Conservation (phyloP, 2,888 invertebrate genomes). For the Coremacera marginata region DNA sequence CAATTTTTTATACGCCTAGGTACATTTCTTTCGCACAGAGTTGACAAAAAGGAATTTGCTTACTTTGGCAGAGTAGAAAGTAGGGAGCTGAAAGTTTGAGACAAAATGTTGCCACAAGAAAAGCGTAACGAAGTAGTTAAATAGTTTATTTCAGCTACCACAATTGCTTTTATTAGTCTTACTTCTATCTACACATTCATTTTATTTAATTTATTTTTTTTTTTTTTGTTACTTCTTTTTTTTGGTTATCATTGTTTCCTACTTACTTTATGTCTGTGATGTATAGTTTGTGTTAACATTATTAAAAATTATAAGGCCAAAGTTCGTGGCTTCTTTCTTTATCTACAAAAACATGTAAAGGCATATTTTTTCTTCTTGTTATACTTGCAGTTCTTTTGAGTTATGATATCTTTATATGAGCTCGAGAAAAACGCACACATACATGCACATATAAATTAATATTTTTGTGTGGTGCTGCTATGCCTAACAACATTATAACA, state of each 20-base stretch:
- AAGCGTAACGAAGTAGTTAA: too few relatives aligned
- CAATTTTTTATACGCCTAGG: too few relatives aligned
- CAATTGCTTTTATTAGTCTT: too few relatives aligned
- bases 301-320: constrained; percentile 4
- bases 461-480: neutral
- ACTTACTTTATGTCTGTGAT: neutral
- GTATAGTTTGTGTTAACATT: neutral
- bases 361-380: neutral
- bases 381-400: neutral
- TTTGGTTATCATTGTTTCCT: too few relatives aligned
- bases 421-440: neutral
- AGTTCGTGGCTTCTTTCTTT: neutral
- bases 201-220: too few relatives aligned
- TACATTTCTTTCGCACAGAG: neutral
- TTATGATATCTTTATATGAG: neutral
- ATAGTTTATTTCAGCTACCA: too few relatives aligned
- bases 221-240: too few relatives aligned
- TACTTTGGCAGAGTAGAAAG: neutral
- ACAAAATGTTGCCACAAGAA: too few relatives aligned
- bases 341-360: neutral
- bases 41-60: constrained; percentile 6
- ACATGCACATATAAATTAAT: neutral
- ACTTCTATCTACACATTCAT: too few relatives aligned
- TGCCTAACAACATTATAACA: neutral
- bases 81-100: too few relatives aligned